These are phyloP conservation scores for Ischnura elegans DNA, from an alignment of 2,888 invertebrate species.

Conservation along the genomic window DNA sequence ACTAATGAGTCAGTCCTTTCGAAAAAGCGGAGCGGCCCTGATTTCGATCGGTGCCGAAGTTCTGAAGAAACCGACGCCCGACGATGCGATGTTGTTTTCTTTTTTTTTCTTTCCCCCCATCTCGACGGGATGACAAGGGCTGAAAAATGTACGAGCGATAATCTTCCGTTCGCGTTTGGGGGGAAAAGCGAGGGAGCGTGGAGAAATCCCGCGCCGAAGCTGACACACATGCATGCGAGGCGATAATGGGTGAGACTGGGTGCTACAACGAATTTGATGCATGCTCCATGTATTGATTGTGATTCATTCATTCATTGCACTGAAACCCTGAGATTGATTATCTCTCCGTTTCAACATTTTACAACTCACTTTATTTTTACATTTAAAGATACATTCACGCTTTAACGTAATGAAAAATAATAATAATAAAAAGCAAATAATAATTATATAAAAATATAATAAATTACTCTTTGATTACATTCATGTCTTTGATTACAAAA, in stretches of 20 bases:
- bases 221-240: not conserved
- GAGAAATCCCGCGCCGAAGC: not conserved
- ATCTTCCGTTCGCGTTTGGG: not conserved
- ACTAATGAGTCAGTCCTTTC: not conserved
- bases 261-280: not conserved
- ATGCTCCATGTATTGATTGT: too few species aligned
- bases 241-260: not conserved
- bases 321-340: too few species aligned
- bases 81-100: too few species aligned
- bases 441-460: too few species aligned
- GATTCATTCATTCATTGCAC: too few species aligned
- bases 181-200: not conserved
- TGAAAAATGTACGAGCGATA: conserved; percentile 22
- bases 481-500: too few species aligned
- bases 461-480: too few species aligned
- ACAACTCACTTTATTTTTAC: too few species aligned
- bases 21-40: not conserved
- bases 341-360: too few species aligned
- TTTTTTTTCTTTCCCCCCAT: not conserved
- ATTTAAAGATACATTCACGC: too few species aligned
- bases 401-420: too few species aligned
- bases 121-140: not conserved
- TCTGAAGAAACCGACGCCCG: conserved; percentile 2
- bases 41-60: not conserved
- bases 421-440: too few species aligned